These are phyloP conservation scores for Heliconius erato DNA, from an alignment of 2,888 invertebrate species.

Conservation along the genomic window DNA sequence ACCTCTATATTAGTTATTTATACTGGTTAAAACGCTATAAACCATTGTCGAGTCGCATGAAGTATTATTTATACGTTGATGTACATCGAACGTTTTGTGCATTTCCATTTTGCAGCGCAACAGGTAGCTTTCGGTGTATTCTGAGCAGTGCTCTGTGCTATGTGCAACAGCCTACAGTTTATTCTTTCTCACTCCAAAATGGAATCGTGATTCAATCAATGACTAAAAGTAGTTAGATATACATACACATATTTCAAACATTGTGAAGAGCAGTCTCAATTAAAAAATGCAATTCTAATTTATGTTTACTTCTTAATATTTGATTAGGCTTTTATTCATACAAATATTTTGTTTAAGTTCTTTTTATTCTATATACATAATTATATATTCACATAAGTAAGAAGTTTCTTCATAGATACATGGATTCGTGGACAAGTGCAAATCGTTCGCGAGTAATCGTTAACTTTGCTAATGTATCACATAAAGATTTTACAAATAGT, in stretches of 20 bases:
- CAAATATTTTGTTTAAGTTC: not conserved
- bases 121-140: slow-evolving; percentile 31
- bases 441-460: slow-evolving; percentile 3
- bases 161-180: slow-evolving; percentile 54
- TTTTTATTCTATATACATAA: not conserved
- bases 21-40: slow-evolving; percentile 34
- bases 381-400: not conserved
- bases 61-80: slow-evolving; percentile 22
- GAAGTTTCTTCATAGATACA: not conserved
- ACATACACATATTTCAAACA: not conserved
- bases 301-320: not conserved
- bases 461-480: not conserved
- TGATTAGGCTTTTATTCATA: not conserved
- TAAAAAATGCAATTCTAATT: not conserved
- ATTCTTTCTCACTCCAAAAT: slow-evolving; percentile 61
- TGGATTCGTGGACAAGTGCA: slow-evolving; percentile 4
- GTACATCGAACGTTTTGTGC: slow-evolving; percentile 35
- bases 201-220: slow-evolving; percentile 68
- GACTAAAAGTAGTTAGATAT: slow-evolving; percentile 46
- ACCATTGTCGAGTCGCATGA: not conserved
- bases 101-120: not conserved
- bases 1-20: slow-evolving; percentile 15
- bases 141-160: slow-evolving; percentile 28
- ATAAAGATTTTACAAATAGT: not conserved
- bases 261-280: too few species aligned